Conservation (phyloP, 2,113 vertebrate species). For the Campylomormyrus tamandua region DNA sequence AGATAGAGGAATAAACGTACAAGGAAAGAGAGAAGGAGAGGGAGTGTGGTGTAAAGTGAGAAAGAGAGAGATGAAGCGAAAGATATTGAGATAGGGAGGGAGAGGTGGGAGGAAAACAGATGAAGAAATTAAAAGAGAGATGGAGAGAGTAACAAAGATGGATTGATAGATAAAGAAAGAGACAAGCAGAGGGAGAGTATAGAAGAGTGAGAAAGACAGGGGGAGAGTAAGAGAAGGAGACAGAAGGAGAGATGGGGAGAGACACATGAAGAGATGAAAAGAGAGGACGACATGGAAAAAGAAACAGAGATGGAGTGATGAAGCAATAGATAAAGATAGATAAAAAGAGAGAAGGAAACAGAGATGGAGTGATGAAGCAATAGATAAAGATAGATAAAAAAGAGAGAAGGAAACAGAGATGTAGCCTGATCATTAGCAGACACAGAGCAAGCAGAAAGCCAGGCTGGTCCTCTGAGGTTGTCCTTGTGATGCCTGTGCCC, state of each 20-base stretch:
- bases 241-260: constrained; percentile 25
- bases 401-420: neutral
- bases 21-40: neutral
- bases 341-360: neutral
- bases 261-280: neutral
- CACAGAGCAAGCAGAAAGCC: neutral
- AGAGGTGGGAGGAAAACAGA: neutral
- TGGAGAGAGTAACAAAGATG: neutral
- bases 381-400: neutral
- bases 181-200: too few species aligned
- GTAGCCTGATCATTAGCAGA: neutral
- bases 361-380: neutral
- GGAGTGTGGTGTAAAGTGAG: neutral
- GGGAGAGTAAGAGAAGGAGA: too few species aligned
- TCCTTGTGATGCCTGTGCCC: neutral
- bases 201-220: too few species aligned
- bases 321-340: neutral
- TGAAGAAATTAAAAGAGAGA: neutral
- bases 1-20: neutral
- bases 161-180: too few species aligned
- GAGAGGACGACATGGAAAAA: neutral
- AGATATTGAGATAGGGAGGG: neutral
- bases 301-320: neutral
- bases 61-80: neutral
- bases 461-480: neutral